Conservation (phyloP, 1,140 invertebrate species). For the Trichoplusia ni region DNA sequence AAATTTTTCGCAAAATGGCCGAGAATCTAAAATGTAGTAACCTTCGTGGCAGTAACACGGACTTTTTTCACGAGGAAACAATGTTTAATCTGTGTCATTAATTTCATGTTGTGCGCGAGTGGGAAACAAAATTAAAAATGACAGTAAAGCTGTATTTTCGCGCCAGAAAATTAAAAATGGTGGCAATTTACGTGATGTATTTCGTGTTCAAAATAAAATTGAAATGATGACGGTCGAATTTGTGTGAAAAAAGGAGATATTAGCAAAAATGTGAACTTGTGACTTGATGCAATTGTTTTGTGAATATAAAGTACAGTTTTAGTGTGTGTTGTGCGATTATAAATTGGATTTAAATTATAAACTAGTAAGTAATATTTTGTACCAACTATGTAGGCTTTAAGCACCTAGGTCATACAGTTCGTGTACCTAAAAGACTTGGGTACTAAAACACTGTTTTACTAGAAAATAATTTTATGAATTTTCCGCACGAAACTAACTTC, state of each 20-base stretch:
- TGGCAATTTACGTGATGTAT: slow-evolving; percentile 58
- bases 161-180: slow-evolving; percentile 75
- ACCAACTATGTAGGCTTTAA: too few species aligned
- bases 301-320: slow-evolving; percentile 46
- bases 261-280: slow-evolving; percentile 70
- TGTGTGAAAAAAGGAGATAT: slow-evolving; percentile 28
- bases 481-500: too few species aligned
- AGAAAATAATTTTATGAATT: too few species aligned
- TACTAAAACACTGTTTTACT: too few species aligned
- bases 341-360: slow-evolving; percentile 19
- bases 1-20: slow-evolving; percentile 33
- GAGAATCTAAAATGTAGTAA: slow-evolving; percentile 28
- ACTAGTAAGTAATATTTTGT: slow-evolving; percentile 11
- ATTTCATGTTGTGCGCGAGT: slow-evolving; percentile 15
- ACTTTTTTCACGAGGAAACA: slow-evolving; percentile 33
- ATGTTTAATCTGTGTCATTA: slow-evolving; percentile 28
- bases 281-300: slow-evolving; percentile 38
- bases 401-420: too few species aligned
- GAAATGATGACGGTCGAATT: slow-evolving; percentile 64
- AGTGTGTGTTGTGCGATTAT: slow-evolving; percentile 39
- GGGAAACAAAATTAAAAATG: slow-evolving; percentile 54
- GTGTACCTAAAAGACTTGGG: too few species aligned
- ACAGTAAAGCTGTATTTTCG: slow-evolving; percentile 61
- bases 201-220: slow-evolving; percentile 75
- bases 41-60: slow-evolving; percentile 31